Conservation (phyloP, 2,113 vertebrate species). For the Lycocorax pyrrhopterus region DNA sequence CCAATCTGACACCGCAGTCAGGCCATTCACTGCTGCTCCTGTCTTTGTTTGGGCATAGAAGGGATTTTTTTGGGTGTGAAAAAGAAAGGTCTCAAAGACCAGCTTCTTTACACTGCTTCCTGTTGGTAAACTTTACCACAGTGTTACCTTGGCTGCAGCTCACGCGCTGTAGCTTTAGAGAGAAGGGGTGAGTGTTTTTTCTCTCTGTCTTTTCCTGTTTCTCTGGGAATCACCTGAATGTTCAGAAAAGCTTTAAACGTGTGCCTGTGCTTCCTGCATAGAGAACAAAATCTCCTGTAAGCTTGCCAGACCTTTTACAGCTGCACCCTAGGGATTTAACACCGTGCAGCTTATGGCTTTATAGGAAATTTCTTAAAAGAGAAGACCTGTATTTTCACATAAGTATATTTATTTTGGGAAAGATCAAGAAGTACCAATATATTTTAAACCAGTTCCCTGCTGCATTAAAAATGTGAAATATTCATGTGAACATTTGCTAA, state of each 20-base stretch:
- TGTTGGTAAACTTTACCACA: not conserved
- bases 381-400: not conserved
- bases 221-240: not conserved
- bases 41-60: not conserved
- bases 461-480: constrained; percentile 43
- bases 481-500: constrained; percentile 27
- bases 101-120: not conserved
- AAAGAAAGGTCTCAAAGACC: not conserved
- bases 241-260: not conserved
- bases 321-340: not conserved
- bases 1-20: not conserved
- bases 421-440: not conserved
- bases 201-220: not conserved
- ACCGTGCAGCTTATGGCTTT: not conserved
- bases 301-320: constrained; percentile 20
- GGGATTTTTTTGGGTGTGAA: not conserved
- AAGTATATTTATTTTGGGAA: constrained; percentile 31
- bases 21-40: not conserved
- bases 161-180: fast-evolving
- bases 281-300: constrained; percentile 2
- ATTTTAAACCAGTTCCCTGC: constrained; percentile 10
- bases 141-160: not conserved
- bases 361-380: not conserved
- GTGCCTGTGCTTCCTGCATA: not conserved
- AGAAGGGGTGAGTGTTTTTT: not conserved